Evolutionary conservation across 2,888 invertebrate genomes (phyloP).

Genomic region (Theretra japonica): DNA sequence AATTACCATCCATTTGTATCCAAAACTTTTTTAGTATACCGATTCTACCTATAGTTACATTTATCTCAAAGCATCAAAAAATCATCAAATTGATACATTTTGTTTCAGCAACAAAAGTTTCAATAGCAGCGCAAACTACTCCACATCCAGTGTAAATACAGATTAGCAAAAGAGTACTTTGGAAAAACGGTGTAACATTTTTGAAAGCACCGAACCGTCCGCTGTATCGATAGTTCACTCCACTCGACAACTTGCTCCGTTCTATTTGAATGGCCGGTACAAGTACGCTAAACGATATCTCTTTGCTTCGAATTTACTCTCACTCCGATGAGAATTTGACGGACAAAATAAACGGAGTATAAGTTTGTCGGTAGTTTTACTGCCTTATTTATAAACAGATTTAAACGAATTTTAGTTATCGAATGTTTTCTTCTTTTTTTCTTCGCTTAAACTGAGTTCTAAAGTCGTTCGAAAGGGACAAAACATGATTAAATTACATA

Average conservation of each 20-base stretch:
- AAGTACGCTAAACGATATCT: slow-evolving; percentile 2
- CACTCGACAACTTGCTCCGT: slow-evolving; percentile 34
- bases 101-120: not conserved
- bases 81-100: not conserved
- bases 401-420: too few species aligned
- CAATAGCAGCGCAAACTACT: not conserved
- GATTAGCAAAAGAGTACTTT: not conserved
- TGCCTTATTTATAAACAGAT: too few species aligned
- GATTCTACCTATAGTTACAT: too few species aligned
- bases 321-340: not conserved
- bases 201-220: not conserved
- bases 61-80: too few species aligned
- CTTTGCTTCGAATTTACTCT: slow-evolving; percentile 3
- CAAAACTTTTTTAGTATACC: too few species aligned
- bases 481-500: too few species aligned
- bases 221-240: slow-evolving; percentile 37
- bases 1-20: too few species aligned
- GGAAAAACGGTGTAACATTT: slow-evolving; percentile 13
- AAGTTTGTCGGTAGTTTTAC: too few species aligned
- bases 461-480: too few species aligned
- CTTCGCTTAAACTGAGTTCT: too few species aligned
- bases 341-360: too few species aligned
- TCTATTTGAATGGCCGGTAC: slow-evolving; percentile 27
- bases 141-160: not conserved
- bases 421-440: too few species aligned